These are phyloP conservation scores for Thaumatotibia leucotreta DNA, from an alignment of 1,140 invertebrate genomes.

Conservation along the genomic window DNA sequence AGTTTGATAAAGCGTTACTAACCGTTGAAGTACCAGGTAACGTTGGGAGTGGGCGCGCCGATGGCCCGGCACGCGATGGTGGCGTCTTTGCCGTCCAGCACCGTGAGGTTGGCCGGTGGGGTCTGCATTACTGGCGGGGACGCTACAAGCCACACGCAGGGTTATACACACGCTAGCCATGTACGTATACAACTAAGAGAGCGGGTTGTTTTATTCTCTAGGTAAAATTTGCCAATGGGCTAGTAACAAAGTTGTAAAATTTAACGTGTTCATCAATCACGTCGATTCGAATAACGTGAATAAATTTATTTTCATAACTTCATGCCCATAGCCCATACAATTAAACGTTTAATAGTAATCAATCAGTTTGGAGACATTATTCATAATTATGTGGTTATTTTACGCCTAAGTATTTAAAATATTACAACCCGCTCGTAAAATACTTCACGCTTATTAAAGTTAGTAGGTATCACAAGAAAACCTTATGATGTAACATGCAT, in stretches of 20 bases:
- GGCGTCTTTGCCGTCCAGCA: slow-evolving; percentile 94
- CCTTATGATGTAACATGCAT: not conserved
- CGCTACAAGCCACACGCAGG: slow-evolving; percentile 79
- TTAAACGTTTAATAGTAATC: too few species aligned
- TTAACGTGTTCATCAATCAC: too few species aligned
- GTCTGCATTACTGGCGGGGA: slow-evolving; percentile 89
- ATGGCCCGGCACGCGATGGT: slow-evolving; percentile 90
- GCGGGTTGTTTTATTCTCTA: not conserved
- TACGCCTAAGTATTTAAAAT: not conserved
- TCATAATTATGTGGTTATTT: too few species aligned
- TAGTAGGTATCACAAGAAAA: not conserved
- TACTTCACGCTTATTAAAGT: not conserved
- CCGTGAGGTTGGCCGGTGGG: slow-evolving; percentile 90
- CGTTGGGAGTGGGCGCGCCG: slow-evolving; percentile 92
- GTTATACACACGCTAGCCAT: slow-evolving; percentile 47
- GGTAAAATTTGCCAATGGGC: not conserved
- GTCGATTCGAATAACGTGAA: too few species aligned
- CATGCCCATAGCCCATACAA: too few species aligned
- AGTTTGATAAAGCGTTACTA: slow-evolving; percentile 41
- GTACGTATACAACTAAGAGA: not conserved
- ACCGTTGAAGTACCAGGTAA: slow-evolving; percentile 96
- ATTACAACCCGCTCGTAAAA: not conserved
- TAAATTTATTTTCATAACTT: too few species aligned
- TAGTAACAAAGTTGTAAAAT: not conserved
- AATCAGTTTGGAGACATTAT: too few species aligned